phyloP scores from a whole-genome alignment of 2,888 invertebrate genomes.

The Cephus rjabovi region DNA sequence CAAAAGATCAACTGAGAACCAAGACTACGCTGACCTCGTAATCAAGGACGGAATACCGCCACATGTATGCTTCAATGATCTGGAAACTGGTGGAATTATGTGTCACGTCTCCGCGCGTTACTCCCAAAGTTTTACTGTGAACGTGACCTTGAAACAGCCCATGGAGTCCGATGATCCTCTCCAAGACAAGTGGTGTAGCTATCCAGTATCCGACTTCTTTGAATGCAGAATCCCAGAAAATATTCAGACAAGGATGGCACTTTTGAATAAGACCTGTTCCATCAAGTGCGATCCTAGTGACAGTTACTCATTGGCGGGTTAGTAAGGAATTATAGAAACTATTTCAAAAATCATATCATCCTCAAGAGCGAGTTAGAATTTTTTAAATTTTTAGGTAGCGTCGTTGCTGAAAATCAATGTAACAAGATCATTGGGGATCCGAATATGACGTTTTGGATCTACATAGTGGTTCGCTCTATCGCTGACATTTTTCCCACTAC shows the following conservation, averaged over 20 bases:
- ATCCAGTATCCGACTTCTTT: constrained; percentile 70
- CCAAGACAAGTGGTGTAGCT: constrained; percentile 73
- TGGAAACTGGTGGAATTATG: constrained; percentile 50
- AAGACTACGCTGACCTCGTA: not conserved
- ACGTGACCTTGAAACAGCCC: constrained; percentile 70
- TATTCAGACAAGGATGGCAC: constrained; percentile 58
- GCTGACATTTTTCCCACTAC: constrained; percentile 84
- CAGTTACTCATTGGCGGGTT: constrained; percentile 74
- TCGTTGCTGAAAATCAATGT: constrained; percentile 73
- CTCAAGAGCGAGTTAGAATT: not conserved
- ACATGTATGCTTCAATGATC: constrained; percentile 71
- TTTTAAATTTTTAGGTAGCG: not conserved
- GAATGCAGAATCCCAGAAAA: constrained; percentile 72
- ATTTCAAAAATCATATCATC: not conserved
- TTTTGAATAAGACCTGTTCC: constrained; percentile 70
- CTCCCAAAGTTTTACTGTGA: constrained; percentile 69
- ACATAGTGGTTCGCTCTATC: constrained; percentile 76
- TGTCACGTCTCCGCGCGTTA: constrained; percentile 75
- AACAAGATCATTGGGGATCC: constrained; percentile 74
- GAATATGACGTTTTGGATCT: constrained; percentile 77
- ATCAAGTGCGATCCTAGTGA: constrained; percentile 79
- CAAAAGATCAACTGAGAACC: not conserved
- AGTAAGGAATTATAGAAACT: not conserved
- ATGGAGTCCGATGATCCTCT: constrained; percentile 27
- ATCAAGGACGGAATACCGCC: constrained; percentile 61